These are phyloP conservation scores for Chaenogobius annularis DNA, from an alignment of 2,113 vertebrate species.

Conservation along the genomic window DNA sequence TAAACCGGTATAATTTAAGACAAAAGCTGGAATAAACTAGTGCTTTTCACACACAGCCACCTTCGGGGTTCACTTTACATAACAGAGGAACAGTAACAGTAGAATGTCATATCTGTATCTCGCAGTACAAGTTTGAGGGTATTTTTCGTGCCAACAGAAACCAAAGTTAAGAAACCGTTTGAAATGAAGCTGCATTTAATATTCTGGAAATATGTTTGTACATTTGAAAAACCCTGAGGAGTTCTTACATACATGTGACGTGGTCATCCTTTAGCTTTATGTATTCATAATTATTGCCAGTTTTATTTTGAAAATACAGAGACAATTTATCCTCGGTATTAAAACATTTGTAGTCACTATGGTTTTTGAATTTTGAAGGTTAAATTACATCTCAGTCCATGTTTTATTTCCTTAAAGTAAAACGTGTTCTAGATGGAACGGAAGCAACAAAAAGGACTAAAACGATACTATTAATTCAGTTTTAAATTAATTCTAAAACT, in stretches of 20 bases:
- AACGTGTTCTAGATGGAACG: not conserved
- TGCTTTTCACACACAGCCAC: not conserved
- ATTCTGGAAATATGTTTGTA: not conserved
- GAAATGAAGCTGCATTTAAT: not conserved
- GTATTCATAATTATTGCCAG: too few relatives aligned
- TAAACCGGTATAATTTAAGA: too few relatives aligned
- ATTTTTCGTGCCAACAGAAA: constrained; percentile 9
- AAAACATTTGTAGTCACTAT: too few relatives aligned
- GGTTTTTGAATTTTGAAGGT: too few relatives aligned
- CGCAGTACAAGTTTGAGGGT: not conserved
- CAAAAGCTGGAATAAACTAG: not conserved
- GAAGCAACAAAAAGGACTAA: too few relatives aligned
- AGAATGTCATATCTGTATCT: not conserved
- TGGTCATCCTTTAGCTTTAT: too few relatives aligned
- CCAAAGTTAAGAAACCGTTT: not conserved
- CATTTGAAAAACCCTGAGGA: not conserved
- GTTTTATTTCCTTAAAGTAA: too few relatives aligned
- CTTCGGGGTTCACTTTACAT: not conserved
- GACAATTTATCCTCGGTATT: too few relatives aligned
- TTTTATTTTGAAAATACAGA: too few relatives aligned
- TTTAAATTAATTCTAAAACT: too few relatives aligned
- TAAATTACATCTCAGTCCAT: too few relatives aligned
- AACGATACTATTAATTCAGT: too few relatives aligned
- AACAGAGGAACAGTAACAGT: not conserved
- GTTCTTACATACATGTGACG: not conserved